Percentiles rank a stretch among this genome's conserved stretches.
Evolutionary conservation across 2,113 vertebrate genomes (phyloP).

Genomic region (Pelusios castaneus): DNA sequence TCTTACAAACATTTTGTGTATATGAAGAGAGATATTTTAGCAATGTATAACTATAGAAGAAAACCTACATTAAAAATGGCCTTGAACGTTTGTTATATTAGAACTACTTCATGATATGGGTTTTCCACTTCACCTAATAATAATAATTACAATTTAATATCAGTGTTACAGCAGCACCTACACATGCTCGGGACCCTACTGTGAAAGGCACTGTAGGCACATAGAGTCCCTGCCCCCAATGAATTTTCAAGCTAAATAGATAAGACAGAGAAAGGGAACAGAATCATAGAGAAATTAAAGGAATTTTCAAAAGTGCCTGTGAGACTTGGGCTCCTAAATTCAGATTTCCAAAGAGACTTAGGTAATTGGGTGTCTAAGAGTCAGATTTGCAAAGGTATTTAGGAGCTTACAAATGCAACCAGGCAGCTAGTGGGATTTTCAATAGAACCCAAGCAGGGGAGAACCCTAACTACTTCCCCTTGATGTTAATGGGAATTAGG

Average conservation of each 20-base stretch:
- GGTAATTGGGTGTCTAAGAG: background rate
- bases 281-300: background rate
- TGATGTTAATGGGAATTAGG: background rate
- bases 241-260: fast-evolving
- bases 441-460: background rate
- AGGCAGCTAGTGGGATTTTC: background rate
- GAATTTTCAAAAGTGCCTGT: background rate
- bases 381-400: background rate
- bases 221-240: no score
- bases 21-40: background rate
- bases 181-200: background rate
- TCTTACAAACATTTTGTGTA: background rate
- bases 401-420: background rate
- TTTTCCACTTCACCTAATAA: background rate
- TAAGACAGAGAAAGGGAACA: background rate
- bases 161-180: background rate
- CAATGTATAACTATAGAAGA: background rate
- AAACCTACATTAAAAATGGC: background rate
- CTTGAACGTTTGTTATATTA: background rate
- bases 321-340: background rate
- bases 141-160: background rate
- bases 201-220: background rate
- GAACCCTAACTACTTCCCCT: no score
- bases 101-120: background rate
- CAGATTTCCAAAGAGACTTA: background rate